Evolutionary conservation across 1,140 invertebrate genomes (phyloP), one percentile per base, ranked within the genome.

Genomic region (Nephila pilipes): DNA sequence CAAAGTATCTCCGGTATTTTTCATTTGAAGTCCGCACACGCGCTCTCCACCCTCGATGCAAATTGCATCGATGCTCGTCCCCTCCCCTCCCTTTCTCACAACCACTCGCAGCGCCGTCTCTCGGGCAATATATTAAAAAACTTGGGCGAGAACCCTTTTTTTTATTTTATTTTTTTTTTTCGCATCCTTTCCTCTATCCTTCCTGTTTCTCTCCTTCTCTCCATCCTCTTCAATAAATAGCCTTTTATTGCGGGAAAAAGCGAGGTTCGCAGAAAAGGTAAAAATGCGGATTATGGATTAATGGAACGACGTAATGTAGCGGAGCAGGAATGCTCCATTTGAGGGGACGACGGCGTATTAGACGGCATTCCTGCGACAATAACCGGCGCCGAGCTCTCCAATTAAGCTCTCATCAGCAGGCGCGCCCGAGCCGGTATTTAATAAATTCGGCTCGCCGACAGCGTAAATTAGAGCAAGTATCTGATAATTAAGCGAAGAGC

Each of bases 1-100:
- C 89, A 91, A 91, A 91, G 89, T 91, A 91, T 91, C 89, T 54
- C 79, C 58, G 89, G 89, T 91, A 91, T 91, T 91, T 91, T 91
- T 91, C 89, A 83, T 91, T 91, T 91, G 89, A 91, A 91, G 75
- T 91, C 65, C 12, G 14, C 75, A 63, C 55, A 54, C 88, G 46
- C 38, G 10, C 36, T 38, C 60, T 75, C 58, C 75, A 46, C 46
- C 79, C 58, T 58, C 75, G 20, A 91, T 91, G 89, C 89, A 91
- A 91, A 91, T 91, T 91, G 89, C n/a, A 25, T 12, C n/a, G 63
- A 65, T 8, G n/a, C 63, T 65, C 25, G 69, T 18, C 29, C 69
- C 18, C n/a, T 75, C 87, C n/a, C 87, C 87, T 16, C 22, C 46
- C 65, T 46, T 46, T 46, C 88, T n/a, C 69, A 75, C 29, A 32